Conservation (phyloP, 2,113 vertebrate species). For the Mormyrus iriodes region DNA sequence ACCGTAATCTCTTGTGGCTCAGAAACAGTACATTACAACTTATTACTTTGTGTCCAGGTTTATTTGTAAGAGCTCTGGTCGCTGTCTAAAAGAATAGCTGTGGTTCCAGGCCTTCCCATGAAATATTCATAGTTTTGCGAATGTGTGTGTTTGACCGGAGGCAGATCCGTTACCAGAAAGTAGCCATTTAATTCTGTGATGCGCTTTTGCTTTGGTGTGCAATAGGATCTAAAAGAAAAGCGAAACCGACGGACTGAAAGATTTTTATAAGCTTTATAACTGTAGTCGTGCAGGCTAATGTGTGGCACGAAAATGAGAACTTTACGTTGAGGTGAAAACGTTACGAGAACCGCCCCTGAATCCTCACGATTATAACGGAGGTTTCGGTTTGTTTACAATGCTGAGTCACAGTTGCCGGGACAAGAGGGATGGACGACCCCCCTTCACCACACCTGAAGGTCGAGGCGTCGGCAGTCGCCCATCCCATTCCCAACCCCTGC, state of each 20-base stretch:
- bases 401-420: constrained; percentile 3
- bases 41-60: not conserved
- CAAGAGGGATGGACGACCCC: not conserved
- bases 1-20: not conserved
- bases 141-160: not conserved
- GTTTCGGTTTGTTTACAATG: not conserved
- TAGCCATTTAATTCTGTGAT: not conserved
- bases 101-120: not conserved
- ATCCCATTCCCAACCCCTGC: not conserved
- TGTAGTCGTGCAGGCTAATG: not conserved
- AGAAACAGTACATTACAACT: not conserved
- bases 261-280: not conserved
- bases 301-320: not conserved
- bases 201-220: not conserved
- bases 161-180: not conserved
- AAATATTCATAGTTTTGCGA: not conserved
- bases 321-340: no score
- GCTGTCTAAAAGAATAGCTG: not conserved
- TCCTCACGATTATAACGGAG: not conserved
- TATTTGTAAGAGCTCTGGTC: not conserved
- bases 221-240: not conserved
- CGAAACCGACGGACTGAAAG: not conserved
- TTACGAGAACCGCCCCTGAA: not conserved
- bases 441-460: constrained; percentile 16
- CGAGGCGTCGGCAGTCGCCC: not conserved